These are phyloP conservation scores for Pogona vitticeps DNA, from an alignment of 2,113 vertebrate species.

Conservation along the genomic window DNA sequence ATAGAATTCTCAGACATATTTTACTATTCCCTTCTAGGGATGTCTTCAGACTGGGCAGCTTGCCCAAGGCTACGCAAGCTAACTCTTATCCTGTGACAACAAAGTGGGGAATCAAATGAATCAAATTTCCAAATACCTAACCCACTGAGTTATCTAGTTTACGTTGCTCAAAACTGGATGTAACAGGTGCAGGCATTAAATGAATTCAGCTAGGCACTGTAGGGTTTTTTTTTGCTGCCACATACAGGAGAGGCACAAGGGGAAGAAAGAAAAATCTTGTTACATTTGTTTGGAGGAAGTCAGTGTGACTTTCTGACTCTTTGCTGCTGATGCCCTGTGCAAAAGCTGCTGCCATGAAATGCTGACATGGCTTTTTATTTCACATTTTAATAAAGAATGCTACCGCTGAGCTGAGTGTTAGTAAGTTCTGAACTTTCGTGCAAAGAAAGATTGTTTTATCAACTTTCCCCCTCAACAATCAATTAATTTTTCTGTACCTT, in stretches of 20 bases:
- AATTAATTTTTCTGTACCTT: constrained; percentile 68
- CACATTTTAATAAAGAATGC: constrained; percentile 42
- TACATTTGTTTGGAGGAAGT: constrained; percentile 60
- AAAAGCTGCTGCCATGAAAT: constrained; percentile 32
- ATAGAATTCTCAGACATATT: too few relatives aligned
- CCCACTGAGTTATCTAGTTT: not conserved
- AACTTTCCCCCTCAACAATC: constrained; percentile 66
- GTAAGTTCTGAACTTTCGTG: constrained; percentile 18
- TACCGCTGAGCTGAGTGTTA: not conserved
- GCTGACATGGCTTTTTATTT: constrained; percentile 53
- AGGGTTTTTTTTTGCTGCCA: not conserved
- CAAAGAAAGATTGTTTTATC: constrained; percentile 32
- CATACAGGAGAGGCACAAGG: constrained; percentile 30
- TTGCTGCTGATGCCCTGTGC: constrained; percentile 23
- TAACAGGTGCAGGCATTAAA: constrained; percentile 56
- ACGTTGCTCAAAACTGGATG: not conserved
- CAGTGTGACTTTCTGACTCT: constrained; percentile 59
- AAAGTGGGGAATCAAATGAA: too few relatives aligned
- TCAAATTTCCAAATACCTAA: too few relatives aligned
- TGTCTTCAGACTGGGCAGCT: too few relatives aligned
- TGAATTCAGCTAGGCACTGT: not conserved
- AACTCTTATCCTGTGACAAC: too few relatives aligned
- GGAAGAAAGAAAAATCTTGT: constrained; percentile 18
- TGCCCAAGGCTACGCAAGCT: too few relatives aligned
- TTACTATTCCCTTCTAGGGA: too few relatives aligned